Evolutionary conservation across 2,113 vertebrate genomes (phyloP), one percentile per base, ranked within the genome.

Genomic region (Caloenas nicobarica): DNA sequence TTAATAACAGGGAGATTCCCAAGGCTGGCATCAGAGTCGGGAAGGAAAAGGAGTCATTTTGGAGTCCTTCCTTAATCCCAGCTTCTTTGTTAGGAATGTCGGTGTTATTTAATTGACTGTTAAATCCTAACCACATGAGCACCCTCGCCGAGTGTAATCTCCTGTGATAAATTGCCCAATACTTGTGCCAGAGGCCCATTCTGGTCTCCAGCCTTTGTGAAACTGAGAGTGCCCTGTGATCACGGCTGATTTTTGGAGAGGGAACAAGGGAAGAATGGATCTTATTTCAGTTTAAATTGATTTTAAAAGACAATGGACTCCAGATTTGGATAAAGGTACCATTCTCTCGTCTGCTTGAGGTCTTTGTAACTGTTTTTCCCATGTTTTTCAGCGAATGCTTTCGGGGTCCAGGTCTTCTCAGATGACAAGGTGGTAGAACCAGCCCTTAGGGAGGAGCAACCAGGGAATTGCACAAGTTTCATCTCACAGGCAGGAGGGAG

Each of bases 61-160:
- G 66, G 76, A 96, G 60, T 51, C 62, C 54, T 93, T 94, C 83
- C 83, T 96, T 93, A 92, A 93, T 69, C 69, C 40, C 61, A 60
- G 86, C 46, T 89, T 48, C 90, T 94, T 89, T 94, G 90, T 95
- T 91, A 71, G 93, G 88, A 69, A 85, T 46, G 86, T 89, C 10
- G 13, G 71, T 88, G 83, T 92, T 81, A 73, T 90, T 96, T 95
- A 95, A 96, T 95, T 94, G 95, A 62, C 92, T 95, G 86, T 90
- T 92, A 96, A 97, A 97, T 94, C 92, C 88, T 23, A 74, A 91
- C 86, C 96, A 96, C 86, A 88, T 94, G 96, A 93, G 77, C 86
- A 88, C 92, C 73, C 74, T 93, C 81, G 56, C 80, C 10, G 40
- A n/a, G 73, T 88, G 70, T 84, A 96, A 94, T 92, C 92, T 97